Evolutionary conservation across 35 echinoderm and acorn worm genomes (phyloP).

Genomic region (Strongylocentrotus purpuratus): DNA sequence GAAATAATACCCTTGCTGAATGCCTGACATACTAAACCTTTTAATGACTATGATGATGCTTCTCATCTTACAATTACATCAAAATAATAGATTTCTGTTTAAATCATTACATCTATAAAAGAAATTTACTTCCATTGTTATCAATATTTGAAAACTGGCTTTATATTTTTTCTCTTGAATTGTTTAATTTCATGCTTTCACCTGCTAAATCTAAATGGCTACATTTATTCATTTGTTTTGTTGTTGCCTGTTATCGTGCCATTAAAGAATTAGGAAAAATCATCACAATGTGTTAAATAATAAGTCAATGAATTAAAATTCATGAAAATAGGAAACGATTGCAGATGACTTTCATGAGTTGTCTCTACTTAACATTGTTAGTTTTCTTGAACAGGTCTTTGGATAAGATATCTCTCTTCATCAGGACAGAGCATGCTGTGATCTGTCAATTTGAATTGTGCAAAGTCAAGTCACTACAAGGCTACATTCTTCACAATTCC

Average conservation of each 20-base stretch:
- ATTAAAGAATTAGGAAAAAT: not conserved
- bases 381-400: not conserved
- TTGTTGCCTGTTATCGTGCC: not conserved
- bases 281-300: not conserved
- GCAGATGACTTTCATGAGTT: not conserved
- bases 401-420: not conserved
- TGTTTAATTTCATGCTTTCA: not conserved
- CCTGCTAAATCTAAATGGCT: not conserved
- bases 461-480: not conserved
- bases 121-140: not conserved
- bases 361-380: not conserved
- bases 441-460: not conserved
- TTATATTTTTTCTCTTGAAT: not conserved
- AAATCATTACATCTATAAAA: not conserved
- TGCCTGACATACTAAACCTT: not conserved
- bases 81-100: not conserved
- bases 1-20: not conserved
- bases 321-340: not conserved
- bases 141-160: not conserved
- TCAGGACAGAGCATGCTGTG: not conserved
- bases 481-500: not conserved
- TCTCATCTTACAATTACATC: not conserved
- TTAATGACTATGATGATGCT: not conserved
- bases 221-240: not conserved
- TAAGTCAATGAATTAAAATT: not conserved